Evolutionary conservation across 1,140 invertebrate genomes (phyloP), one percentile per base, ranked within the genome.

Genomic region (Calycopis cecrops): DNA sequence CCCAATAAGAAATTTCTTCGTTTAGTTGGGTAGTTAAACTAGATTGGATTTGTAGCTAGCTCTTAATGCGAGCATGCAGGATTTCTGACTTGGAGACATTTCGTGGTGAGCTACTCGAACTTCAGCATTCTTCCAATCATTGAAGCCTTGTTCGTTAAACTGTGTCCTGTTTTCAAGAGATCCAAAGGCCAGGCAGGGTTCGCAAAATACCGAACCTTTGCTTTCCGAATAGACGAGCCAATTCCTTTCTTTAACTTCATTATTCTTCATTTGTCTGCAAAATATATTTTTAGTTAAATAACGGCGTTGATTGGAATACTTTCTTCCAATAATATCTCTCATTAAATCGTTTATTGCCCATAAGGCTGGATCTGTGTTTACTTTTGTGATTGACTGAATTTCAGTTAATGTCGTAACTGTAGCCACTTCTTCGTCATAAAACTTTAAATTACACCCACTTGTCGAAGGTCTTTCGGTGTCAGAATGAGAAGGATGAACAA

Each of bases 121-220:
- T 56, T 56, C 55, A 50, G 55, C 55, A 50, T 56, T 56, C 37
- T 50, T 56, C 55, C 55, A 56, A 21, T 56, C 55, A 49, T 50
- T 56, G 12, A 56, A 56, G 16, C 55, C 55, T 56, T 49, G 47
- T 28, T 49, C 37, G 33, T 56, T 35, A 16, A 50, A 56, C 18
- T 56, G 47, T 37, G 48, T 50, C 48, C 17, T 56, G 37, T 56
- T 37, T 37, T 56, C 1, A 47, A 56, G 14, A 50, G 47, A 18
- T 50, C 34, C 55, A 9, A 52, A 52, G 12, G 49, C 49, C n/a
- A 52, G 37, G 40, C 35, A 56, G 3, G 33, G 42, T 55, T 35
- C 54, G 18, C 54, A 55, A 37, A 10, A 55, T 35, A 55, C 44
- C 12, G 54, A 55, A 12, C 35, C 16, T 38, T 55, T 55, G 34